phyloP scores from a whole-genome alignment of 2,113 vertebrate genomes.

The Poeciliopsis prolifica region DNA sequence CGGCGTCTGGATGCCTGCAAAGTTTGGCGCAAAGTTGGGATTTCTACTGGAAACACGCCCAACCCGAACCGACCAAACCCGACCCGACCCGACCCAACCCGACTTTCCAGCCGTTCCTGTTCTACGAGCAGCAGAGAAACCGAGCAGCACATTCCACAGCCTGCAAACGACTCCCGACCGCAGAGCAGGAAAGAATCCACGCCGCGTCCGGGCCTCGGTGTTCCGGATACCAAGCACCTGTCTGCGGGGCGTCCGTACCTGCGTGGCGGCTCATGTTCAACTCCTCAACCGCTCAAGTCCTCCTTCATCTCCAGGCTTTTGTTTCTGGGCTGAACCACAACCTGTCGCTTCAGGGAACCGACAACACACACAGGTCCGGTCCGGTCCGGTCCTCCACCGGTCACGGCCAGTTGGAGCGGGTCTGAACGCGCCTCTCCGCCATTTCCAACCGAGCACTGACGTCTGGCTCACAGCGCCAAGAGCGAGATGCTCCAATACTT shows the following conservation, averaged over 20 bases:
- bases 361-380: too few species aligned
- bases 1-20: conserved; percentile 54
- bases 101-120: background rate
- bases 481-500: conserved; percentile 19
- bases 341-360: background rate
- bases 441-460: conserved; percentile 40
- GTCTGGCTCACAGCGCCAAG: background rate
- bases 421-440: conserved; percentile 51
- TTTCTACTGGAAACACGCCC: conserved; percentile 26
- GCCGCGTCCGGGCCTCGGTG: too few species aligned
- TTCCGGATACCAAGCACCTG: background rate
- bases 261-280: conserved; percentile 52
- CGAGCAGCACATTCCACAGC: background rate
- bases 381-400: background rate
- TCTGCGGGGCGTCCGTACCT: conserved; percentile 62
- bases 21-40: conserved; percentile 4
- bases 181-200: background rate
- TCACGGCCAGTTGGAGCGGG: background rate
- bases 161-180: background rate
- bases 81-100: background rate
- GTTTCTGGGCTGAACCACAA: background rate
- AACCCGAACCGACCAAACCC: background rate
- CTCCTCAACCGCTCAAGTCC: background rate
- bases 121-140: background rate
- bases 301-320: background rate